phyloP scores from a whole-genome alignment of 2,797 vertebrate species.

The Scomberomorus guttatus region DNA sequence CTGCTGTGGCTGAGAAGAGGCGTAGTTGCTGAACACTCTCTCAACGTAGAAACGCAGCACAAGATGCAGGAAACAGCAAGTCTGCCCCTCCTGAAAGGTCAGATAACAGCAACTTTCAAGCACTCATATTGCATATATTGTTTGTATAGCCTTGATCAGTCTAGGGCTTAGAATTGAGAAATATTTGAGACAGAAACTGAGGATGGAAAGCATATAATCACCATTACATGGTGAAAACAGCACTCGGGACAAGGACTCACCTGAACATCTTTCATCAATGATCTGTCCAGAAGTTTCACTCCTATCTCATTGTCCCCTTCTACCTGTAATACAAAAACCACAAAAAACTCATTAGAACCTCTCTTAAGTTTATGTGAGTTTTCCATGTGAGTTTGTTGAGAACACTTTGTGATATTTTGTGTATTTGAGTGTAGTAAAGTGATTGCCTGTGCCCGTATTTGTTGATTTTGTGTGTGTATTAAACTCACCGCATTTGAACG shows the following conservation, averaged over 20 bases:
- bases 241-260: constrained; percentile 72
- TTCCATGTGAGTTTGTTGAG: neutral
- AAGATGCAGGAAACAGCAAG: constrained; percentile 85
- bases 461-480: neutral
- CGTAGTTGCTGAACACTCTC: constrained; percentile 83
- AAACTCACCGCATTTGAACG: constrained; percentile 77
- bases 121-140: neutral
- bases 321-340: constrained; percentile 62
- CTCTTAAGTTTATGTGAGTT: neutral
- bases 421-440: neutral
- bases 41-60: constrained; percentile 86
- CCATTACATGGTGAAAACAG: neutral
- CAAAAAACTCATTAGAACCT: neutral
- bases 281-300: constrained; percentile 77
- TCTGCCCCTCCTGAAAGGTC: constrained; percentile 79
- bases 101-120: neutral
- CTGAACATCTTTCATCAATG: constrained; percentile 72
- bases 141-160: neutral
- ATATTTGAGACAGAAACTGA: neutral
- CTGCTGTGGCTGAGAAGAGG: constrained; percentile 67
- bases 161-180: neutral
- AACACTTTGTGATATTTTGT: neutral
- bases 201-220: neutral
- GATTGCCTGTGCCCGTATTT: neutral
- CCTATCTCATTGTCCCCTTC: constrained; percentile 73